A percentile compares a stretch with the other conserved stretches of the same genome.
Conservation (phyloP, 1,140 invertebrate genomes). For the Vanessa atalanta region DNA sequence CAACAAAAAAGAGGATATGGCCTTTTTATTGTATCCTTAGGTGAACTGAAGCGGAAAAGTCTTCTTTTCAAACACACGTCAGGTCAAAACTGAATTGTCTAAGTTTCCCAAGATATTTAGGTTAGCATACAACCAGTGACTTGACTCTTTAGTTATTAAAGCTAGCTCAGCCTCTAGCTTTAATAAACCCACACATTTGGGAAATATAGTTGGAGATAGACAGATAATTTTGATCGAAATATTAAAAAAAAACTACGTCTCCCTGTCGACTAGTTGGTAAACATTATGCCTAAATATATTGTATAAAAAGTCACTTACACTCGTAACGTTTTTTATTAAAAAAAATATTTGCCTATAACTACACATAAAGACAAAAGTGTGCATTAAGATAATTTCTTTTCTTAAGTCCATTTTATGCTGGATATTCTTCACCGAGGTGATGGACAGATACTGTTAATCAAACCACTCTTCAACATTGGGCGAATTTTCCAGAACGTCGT, state of each 20-base stretch:
- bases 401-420: neutral
- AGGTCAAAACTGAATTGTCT: too few relatives aligned
- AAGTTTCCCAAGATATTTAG: too few relatives aligned
- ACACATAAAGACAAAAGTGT: conserved; percentile 13
- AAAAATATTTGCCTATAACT: conserved; percentile 16
- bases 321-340: conserved; percentile 14
- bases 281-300: conserved; percentile 1
- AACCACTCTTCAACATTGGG: conserved; percentile 82
- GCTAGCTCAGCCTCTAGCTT: too few relatives aligned
- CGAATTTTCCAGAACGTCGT: conserved; percentile 89
- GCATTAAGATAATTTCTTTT: conserved; percentile 3
- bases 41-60: too few relatives aligned
- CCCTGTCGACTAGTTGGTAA: neutral
- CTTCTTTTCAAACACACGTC: too few relatives aligned
- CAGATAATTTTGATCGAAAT: neutral
- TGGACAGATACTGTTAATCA: conserved; percentile 58
- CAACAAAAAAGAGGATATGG: too few relatives aligned
- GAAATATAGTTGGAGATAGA: neutral
- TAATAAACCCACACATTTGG: too few relatives aligned
- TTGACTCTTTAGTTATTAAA: too few relatives aligned
- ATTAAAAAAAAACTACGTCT: conserved; percentile 1
- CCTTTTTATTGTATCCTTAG: too few relatives aligned
- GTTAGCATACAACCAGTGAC: too few relatives aligned
- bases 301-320: conserved; percentile 9
- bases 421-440: conserved; percentile 38